A percentile compares a stretch with the other conserved stretches of the same genome.
Evolutionary conservation across 2,113 vertebrate species (phyloP).

Genomic region (Brachyhypopomus gauderio): DNA sequence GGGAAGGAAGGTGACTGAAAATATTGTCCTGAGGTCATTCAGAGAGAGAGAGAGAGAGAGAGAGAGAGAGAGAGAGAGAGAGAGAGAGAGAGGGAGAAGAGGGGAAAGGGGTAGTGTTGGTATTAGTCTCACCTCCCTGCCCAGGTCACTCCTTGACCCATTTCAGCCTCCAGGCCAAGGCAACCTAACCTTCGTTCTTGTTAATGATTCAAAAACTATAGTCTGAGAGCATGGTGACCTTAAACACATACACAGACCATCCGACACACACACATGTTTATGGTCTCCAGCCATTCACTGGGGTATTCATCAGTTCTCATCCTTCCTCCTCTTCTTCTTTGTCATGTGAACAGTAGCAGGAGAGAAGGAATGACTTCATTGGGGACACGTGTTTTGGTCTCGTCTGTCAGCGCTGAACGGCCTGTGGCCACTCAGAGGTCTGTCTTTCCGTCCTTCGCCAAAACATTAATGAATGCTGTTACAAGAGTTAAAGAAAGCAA

Average conservation of each 20-base stretch:
- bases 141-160: constrained; percentile 12
- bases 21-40: constrained; percentile 44
- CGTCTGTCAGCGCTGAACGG: constrained; percentile 41
- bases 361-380: constrained; percentile 51
- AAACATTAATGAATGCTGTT: constrained; percentile 28
- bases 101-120: constrained; percentile 1
- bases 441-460: constrained; percentile 8
- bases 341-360: constrained; percentile 35
- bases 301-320: constrained; percentile 32
- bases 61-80: constrained; percentile 21
- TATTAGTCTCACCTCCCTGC: constrained; percentile 16
- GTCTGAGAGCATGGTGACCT: constrained; percentile 9
- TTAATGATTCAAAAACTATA: constrained; percentile 23
- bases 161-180: neutral
- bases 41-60: constrained; percentile 6
- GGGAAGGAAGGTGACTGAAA: constrained; percentile 36
- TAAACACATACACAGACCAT: neutral
- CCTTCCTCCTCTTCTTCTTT: constrained; percentile 36
- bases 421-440: constrained; percentile 27
- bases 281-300: constrained; percentile 25
- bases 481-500: neutral
- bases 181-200: constrained; percentile 23
- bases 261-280: constrained; percentile 32
- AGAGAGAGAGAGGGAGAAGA: neutral
- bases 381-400: constrained; percentile 31